Evolutionary conservation across 1,140 invertebrate genomes (phyloP).

Genomic region (Lepidotrigona ventralis): DNA sequence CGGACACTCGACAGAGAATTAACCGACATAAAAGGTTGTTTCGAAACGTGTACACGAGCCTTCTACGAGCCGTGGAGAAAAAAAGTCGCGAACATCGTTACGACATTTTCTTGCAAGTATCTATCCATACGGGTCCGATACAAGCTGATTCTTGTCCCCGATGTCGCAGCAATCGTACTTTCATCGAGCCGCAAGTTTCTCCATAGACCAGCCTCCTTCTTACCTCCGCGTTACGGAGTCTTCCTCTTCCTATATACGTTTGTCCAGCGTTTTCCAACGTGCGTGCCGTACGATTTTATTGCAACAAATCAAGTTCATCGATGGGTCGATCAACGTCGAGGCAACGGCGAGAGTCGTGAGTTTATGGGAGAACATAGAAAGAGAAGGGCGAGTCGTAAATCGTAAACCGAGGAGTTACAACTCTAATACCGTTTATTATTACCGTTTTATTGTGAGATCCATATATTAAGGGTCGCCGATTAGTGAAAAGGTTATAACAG

Average conservation of each 20-base stretch:
- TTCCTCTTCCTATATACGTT: conserved; percentile 33
- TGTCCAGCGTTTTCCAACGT: conserved; percentile 3
- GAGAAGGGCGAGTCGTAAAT: conserved; percentile 9
- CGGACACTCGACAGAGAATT: conserved; percentile 29
- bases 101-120: conserved; percentile 54
- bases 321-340: background rate
- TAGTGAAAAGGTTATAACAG: conserved; percentile 18
- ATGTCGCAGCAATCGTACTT: conserved; percentile 52
- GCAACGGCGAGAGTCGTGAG: too few relatives aligned
- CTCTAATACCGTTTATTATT: conserved; percentile 33
- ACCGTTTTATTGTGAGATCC: conserved; percentile 24
- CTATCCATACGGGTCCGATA: conserved; percentile 34
- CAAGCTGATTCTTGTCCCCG: conserved; percentile 55
- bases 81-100: conserved; percentile 55
- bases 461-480: background rate
- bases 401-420: background rate
- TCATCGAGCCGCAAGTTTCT: conserved; percentile 47
- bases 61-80: conserved; percentile 41
- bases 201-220: conserved; percentile 13
- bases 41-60: conserved; percentile 43
- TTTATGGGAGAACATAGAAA: too few relatives aligned
- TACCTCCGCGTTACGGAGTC: background rate
- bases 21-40: conserved; percentile 45
- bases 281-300: conserved; percentile 49
- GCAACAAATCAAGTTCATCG: conserved; percentile 47